Conservation (phyloP, 1,140 invertebrate genomes). For the Muscidifurax raptorellus region DNA sequence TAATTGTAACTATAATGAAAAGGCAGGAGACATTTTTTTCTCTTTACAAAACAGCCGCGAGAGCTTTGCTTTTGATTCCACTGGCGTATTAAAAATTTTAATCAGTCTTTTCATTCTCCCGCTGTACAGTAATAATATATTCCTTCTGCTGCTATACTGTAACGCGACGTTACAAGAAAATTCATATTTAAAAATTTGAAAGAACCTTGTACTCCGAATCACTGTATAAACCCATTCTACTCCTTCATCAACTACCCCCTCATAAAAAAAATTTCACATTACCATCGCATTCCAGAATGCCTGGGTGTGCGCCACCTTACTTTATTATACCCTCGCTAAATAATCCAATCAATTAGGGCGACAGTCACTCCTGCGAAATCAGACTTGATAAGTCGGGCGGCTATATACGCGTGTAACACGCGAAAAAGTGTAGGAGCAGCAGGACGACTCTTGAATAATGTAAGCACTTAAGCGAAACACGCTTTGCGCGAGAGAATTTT, state of each 20-base stretch:
- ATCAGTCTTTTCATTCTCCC: background rate
- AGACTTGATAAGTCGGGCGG: background rate
- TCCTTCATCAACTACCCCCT: too few species aligned
- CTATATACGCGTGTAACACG: background rate
- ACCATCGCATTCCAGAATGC: background rate
- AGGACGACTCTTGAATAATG: slow-evolving; percentile 19
- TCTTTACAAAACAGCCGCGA: background rate
- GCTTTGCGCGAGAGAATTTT: background rate
- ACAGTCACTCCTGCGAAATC: background rate
- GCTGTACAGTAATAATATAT: too few species aligned
- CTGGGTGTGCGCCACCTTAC: too few species aligned
- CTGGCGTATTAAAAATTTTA: background rate
- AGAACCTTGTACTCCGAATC: too few species aligned
- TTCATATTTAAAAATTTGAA: too few species aligned
- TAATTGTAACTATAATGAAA: background rate
- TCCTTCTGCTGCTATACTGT: too few species aligned
- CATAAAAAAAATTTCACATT: too few species aligned
- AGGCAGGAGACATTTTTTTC: background rate
- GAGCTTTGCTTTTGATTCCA: background rate
- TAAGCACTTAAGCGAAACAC: slow-evolving; percentile 24
- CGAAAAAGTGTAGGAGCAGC: slow-evolving; percentile 9
- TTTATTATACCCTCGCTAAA: background rate
- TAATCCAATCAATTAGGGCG: background rate
- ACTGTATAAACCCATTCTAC: too few species aligned
- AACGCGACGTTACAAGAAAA: too few species aligned